Evolutionary conservation across 2,888 invertebrate species (phyloP), one percentile per base, ranked within the genome.

Genomic region (Drosophila histrio): DNA sequence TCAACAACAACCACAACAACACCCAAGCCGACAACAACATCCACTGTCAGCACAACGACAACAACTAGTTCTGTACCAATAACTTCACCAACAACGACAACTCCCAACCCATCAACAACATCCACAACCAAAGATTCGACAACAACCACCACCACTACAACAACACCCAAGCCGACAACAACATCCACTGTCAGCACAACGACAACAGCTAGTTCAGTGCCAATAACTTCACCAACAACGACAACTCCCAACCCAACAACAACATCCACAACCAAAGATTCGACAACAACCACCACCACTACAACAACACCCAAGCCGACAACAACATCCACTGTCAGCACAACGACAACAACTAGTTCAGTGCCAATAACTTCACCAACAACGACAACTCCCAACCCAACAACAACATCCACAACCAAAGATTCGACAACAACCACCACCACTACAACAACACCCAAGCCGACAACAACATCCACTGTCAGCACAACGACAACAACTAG

Each of bases 241-340:
- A 8, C 28, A 0, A 22, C 43, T 7, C 36, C 38, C 9, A 62
- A 58, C 32, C 44, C 39, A 6, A 52, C 60, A 6, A 49, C 47
- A 6, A 28, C 3, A 24, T 34, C 52, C 5, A 30, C n/a, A 17
- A 24, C 62, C 6, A 6, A 17, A 0, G 21, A n/a, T 17, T 21
- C 47, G 32, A 43, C 54, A 13, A 38, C 38, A n/a, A 9, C 63
- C 3, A 44, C 65, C 24, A 41, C 47, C 11, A 30, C 30, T 0
- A 28, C 59, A 9, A 56, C 69, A 34, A 56, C 68, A 5, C 3
- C 21, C 0, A 28, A 54, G 11, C 36, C 39, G 24, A 58, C 56
- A 38, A 41, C 38, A 1, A 53, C 61, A 4, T 46, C 49, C 1
- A 17, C 13, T 30, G 6, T 26, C 0, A 34, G 24, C 8, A 21